Evolutionary conservation across 2,113 vertebrate genomes (phyloP), one percentile per base, ranked within the genome.

Genomic region (rabbit (Oryctolagus cuniculus)): DNA sequence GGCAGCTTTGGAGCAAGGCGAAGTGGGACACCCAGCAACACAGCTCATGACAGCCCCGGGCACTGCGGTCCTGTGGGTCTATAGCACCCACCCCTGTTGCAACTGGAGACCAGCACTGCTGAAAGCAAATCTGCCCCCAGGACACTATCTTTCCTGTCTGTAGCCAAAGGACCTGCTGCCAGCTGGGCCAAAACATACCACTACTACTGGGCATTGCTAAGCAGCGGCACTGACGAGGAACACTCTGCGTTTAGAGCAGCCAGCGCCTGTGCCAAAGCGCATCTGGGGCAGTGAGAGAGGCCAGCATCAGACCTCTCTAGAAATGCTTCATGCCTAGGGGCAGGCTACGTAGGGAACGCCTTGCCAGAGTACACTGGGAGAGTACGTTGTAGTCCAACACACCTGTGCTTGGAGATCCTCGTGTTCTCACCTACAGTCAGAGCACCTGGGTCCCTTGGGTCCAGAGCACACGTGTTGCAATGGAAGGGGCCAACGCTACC

Each of bases 51-150:
- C 2, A 11, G 61, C 34, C 69, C 44, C 53, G 38, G 66, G 69
- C 69, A 64, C 24, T 10, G 34, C 58, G 24, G 19, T 85, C 49
- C 25, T 58, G 36, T 21, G 19, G 31, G 80, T 19, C 73, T 16
- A 15, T 24, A 10, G 55, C 24, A 79, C 53, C 21, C 64, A 79
- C 53, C 21, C 64, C 38, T 85, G n/a, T 79, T 79, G 74, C 63
- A 85, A 38, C 4, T n/a, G 36, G 53, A 70, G n/a, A 70, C n/a
- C 55, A 53, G 66, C 25, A 27, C 31, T 0, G 75, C 51, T 78
- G 97, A 94, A 0, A 97, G 2, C 0, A 96, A 89, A 1, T 0
- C 98, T 0, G 44, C 66, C 98, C 98, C 0, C 98, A 98, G 70
- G 98, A 0, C 92, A 98, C 22, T 95, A 98, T 82, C 75, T 27